Evolutionary conservation across 2,888 invertebrate species (phyloP).

Genomic region (Acanthoscelides obtectus): DNA sequence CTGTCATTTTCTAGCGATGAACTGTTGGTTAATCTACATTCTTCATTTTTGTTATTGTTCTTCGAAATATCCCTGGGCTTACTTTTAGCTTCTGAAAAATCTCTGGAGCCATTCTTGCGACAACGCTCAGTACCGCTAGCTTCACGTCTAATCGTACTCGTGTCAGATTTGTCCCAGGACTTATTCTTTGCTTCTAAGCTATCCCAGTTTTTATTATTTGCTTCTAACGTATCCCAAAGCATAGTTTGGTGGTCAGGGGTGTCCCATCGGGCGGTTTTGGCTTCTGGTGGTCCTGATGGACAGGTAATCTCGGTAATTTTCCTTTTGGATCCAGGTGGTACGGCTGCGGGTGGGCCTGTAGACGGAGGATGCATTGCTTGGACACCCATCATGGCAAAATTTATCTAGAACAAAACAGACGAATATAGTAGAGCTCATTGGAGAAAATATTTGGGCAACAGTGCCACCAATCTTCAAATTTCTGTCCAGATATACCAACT

Average conservation of each 20-base stretch:
- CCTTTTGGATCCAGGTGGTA: conserved; percentile 50
- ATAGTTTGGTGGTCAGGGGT: neutral
- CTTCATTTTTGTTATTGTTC: neutral
- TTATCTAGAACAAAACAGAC: conserved; percentile 41
- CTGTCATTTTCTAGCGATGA: neutral
- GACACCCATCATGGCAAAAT: conserved; percentile 71
- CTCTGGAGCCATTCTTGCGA: neutral
- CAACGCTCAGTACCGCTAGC: neutral
- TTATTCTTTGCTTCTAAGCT: neutral
- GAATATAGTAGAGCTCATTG: no score
- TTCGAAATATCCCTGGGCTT: neutral
- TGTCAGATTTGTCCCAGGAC: neutral
- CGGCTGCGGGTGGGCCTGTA: neutral
- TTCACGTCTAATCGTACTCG: neutral
- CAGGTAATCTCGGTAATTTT: conserved; percentile 52
- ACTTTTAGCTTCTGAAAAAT: neutral
- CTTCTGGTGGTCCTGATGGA: conserved; percentile 49
- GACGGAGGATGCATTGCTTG: conserved; percentile 53
- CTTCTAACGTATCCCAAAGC: neutral
- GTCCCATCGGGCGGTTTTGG: conserved; percentile 56
- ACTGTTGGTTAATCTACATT: neutral
- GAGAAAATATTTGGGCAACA: no score
- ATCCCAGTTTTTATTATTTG: neutral
- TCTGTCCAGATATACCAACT: no score
- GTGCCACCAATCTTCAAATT: no score